phyloP scores from a whole-genome alignment of 1,140 invertebrate genomes.

The Cydia pomonella region DNA sequence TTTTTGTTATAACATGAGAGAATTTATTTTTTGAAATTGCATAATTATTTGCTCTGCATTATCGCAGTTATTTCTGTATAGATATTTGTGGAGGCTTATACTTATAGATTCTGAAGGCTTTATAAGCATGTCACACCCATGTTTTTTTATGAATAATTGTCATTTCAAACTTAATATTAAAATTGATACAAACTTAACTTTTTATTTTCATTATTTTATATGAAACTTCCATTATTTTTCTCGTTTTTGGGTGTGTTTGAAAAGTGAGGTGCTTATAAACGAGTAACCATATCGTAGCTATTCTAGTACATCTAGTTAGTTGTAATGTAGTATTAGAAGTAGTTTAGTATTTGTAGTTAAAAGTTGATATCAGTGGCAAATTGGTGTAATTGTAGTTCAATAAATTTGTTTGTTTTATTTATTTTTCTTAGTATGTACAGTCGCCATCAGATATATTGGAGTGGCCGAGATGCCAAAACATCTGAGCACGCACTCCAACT shows the following conservation, averaged over 20 bases:
- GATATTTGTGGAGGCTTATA: conserved; percentile 32
- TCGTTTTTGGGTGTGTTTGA: conserved; percentile 15
- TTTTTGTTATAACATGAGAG: too few species aligned
- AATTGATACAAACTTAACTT: conserved; percentile 30
- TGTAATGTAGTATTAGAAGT: conserved; percentile 8
- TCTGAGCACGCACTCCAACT: too few species aligned
- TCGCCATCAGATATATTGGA: too few species aligned
- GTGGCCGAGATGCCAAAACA: too few species aligned
- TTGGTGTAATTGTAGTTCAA: not conserved
- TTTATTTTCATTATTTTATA: conserved; percentile 31
- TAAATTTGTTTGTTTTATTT: too few species aligned
- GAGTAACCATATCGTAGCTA: conserved; percentile 68
- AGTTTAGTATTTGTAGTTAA: conserved; percentile 4
- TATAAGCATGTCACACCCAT: conserved; percentile 55
- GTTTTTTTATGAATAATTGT: conserved; percentile 23
- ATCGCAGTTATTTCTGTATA: not conserved
- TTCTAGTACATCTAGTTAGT: conserved; percentile 24
- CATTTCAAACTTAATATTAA: conserved; percentile 39
- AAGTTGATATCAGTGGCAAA: not conserved
- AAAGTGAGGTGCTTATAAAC: conserved; percentile 61
- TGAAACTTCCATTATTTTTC: conserved; percentile 2
- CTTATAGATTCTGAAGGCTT: conserved; percentile 25
- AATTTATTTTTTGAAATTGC: too few species aligned
- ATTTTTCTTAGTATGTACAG: too few species aligned
- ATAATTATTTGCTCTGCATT: not conserved